A percentile compares a stretch with the other conserved stretches of the same genome.
Evolutionary conservation across 1,140 invertebrate genomes (phyloP).

Genomic region (Drosophila seguyi): DNA sequence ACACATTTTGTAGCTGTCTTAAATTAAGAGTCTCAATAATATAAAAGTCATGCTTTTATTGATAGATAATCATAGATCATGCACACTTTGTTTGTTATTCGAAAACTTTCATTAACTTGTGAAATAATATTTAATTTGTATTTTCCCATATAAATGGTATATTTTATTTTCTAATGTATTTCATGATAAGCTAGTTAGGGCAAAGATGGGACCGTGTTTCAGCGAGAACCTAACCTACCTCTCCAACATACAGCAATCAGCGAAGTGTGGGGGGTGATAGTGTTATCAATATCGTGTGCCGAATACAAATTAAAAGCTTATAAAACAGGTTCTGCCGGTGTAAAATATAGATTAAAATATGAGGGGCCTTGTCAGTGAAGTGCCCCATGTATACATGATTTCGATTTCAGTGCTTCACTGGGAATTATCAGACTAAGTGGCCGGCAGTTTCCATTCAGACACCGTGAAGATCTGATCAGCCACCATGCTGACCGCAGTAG

Average conservation of each 20-base stretch:
- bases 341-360: constrained; percentile 8
- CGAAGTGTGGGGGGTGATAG: not conserved
- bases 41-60: not conserved
- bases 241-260: constrained; percentile 10
- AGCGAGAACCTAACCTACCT: not conserved
- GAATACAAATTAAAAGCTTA: not conserved
- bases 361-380: constrained; percentile 1
- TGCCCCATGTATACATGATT: not conserved
- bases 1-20: not conserved
- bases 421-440: not conserved
- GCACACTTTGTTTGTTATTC: not conserved
- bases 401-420: not conserved
- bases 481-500: constrained; percentile 43
- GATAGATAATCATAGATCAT: not conserved
- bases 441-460: constrained; percentile 36
- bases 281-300: constrained; percentile 14
- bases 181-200: not conserved
- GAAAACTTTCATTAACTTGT: not conserved
- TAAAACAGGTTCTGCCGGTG: constrained; percentile 2
- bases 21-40: not conserved
- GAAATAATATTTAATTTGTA: not conserved
- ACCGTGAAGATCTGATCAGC: constrained; percentile 27
- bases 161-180: not conserved
- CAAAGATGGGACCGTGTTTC: not conserved
- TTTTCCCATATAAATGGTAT: no score